Conservation (phyloP, 1,140 invertebrate genomes). For the Apocrypta bakeri region DNA sequence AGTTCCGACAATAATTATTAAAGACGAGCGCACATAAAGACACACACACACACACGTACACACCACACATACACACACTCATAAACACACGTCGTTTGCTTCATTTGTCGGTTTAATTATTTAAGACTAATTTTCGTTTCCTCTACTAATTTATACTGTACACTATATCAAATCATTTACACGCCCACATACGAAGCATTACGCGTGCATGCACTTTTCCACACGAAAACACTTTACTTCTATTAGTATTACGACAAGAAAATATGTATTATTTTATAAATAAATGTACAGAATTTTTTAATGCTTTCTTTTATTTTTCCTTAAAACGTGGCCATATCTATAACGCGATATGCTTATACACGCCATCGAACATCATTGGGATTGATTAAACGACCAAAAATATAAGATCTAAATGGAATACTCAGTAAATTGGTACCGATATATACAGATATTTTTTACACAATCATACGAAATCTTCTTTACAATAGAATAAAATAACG, state of each 20-base stretch:
- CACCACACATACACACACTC: too few species aligned
- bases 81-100: conserved; percentile 18
- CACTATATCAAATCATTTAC: conserved; percentile 36
- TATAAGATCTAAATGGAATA: neutral
- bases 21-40: neutral
- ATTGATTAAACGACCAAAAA: neutral
- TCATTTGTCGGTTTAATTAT: conserved; percentile 34
- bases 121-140: conserved; percentile 40
- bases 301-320: neutral
- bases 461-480: neutral
- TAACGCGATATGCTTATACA: neutral
- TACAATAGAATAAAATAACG: too few species aligned
- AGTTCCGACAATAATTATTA: conserved; percentile 6
- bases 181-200: conserved; percentile 30
- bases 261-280: conserved; percentile 69
- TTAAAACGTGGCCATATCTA: neutral
- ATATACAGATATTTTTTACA: neutral
- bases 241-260: conserved; percentile 51
- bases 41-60: too few species aligned
- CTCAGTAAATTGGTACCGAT: neutral
- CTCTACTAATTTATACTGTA: conserved; percentile 52
- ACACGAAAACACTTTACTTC: conserved; percentile 44
- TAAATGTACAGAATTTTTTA: conserved; percentile 69
- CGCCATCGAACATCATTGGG: neutral
- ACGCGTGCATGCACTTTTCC: conserved; percentile 28